These are phyloP conservation scores for Notocelia uddmanniana DNA, from an alignment of 2,888 invertebrate species.

Conservation along the genomic window DNA sequence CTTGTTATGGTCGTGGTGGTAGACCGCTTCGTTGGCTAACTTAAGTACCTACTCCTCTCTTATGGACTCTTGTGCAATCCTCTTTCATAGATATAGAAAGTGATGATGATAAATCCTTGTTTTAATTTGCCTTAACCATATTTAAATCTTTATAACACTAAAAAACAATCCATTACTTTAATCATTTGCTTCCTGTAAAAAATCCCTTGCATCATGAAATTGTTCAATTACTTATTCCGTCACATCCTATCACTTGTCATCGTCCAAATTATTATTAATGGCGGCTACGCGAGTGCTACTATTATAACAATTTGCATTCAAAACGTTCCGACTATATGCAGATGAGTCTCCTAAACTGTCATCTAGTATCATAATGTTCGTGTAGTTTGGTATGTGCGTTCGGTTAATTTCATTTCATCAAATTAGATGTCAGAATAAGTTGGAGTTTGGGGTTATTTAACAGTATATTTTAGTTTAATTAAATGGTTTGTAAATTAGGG, in stretches of 20 bases:
- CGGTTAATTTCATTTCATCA: conserved; percentile 19
- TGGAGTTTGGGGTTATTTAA: conserved; percentile 8
- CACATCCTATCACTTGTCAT: conserved; percentile 46
- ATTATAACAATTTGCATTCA: conserved; percentile 70
- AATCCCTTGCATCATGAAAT: neutral
- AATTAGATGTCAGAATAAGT: neutral
- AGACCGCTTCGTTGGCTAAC: no score
- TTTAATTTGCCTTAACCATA: no score
- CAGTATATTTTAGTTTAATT: neutral
- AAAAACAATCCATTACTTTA: neutral
- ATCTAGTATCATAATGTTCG: conserved; percentile 28
- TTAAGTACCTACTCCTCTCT: no score
- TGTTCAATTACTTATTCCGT: conserved; percentile 33
- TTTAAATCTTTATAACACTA: no score
- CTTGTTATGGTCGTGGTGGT: no score
- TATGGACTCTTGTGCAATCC: no score
- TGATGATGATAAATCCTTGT: no score
- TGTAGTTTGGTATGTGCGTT: conserved; percentile 32
- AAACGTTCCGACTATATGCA: conserved; percentile 59
- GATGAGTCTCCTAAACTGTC: conserved; percentile 52
- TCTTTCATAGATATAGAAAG: no score
- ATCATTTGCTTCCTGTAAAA: neutral
- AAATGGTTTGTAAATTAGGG: no score
- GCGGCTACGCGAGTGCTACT: conserved; percentile 55
- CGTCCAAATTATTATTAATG: conserved; percentile 65